Evolutionary conservation across 2,888 invertebrate species (phyloP).

Genomic region (Phalangium opilio): DNA sequence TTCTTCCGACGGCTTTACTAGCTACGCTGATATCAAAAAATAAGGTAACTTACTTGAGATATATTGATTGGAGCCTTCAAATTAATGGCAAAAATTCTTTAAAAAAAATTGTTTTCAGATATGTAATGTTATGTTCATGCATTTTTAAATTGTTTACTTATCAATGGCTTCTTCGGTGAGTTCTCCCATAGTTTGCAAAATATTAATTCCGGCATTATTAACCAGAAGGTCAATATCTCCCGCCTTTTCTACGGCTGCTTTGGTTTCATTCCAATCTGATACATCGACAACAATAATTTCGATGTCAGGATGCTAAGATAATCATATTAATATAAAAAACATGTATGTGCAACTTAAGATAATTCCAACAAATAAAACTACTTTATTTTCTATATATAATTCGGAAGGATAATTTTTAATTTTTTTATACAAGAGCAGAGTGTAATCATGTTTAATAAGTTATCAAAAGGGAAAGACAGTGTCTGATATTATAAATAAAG

Average conservation of each 20-base stretch:
- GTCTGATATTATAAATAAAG: too few relatives aligned
- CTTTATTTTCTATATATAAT: too few relatives aligned
- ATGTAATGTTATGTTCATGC: too few relatives aligned
- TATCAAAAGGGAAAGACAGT: too few relatives aligned
- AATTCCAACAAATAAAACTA: too few relatives aligned
- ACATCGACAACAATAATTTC: conserved; percentile 54
- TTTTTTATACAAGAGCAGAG: too few relatives aligned
- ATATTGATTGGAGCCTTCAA: conserved; percentile 52
- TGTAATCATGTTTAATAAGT: too few relatives aligned
- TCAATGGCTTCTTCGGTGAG: conserved; percentile 53
- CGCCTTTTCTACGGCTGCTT: conserved; percentile 42
- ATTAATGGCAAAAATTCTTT: conserved; percentile 14
- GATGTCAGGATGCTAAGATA: conserved; percentile 31
- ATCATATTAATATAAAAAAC: too few relatives aligned
- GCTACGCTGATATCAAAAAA: too few relatives aligned
- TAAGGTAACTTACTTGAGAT: conserved; percentile 46
- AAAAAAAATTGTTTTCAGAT: neutral
- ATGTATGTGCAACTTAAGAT: too few relatives aligned
- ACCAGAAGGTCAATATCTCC: conserved; percentile 63
- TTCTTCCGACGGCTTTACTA: too few relatives aligned
- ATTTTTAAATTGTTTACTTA: conserved; percentile 36
- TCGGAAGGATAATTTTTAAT: too few relatives aligned
- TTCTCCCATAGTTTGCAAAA: conserved; percentile 52
- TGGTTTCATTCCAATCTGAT: conserved; percentile 56
- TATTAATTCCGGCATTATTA: conserved; percentile 70